Conservation (phyloP, 2,888 invertebrate species). For the Julus scandinavius region DNA sequence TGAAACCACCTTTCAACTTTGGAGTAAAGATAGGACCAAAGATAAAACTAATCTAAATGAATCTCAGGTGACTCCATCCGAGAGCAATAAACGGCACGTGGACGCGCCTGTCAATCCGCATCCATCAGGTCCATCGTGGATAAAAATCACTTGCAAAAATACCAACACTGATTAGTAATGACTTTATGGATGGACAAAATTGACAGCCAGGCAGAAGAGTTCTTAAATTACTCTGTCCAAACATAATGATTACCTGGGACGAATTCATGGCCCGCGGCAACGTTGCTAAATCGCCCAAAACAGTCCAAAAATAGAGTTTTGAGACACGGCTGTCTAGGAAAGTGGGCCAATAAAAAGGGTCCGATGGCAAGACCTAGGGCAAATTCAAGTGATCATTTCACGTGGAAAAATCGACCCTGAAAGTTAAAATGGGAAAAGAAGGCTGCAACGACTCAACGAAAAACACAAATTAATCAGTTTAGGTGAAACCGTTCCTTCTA, state of each 20-base stretch:
- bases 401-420: conserved; percentile 6
- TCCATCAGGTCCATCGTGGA: not conserved
- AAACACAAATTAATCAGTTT: not conserved
- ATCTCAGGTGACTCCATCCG: conserved; percentile 26
- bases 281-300: not conserved
- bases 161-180: conserved; percentile 36
- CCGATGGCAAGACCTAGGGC: not conserved
- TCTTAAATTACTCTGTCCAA: conserved; percentile 12
- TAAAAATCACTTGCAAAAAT: not conserved
- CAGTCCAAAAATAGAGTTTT: not conserved
- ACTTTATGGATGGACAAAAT: conserved; percentile 19
- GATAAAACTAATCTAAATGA: conserved; percentile 44
- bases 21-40: not conserved
- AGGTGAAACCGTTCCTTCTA: not conserved
- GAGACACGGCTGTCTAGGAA: not conserved
- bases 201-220: not conserved
- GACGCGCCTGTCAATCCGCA: not conserved
- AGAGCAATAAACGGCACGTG: conserved; percentile 39
- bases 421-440: not conserved
- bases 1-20: not conserved
- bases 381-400: not conserved
- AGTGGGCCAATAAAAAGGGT: not conserved
- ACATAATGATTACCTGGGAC: conserved; percentile 37
- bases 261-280: not conserved
- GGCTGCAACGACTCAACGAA: not conserved